A percentile compares a stretch with the other conserved stretches of the same genome.
Evolutionary conservation across 2,797 vertebrate genomes (phyloP).

Genomic region (Arnoldichthys spilopterus): DNA sequence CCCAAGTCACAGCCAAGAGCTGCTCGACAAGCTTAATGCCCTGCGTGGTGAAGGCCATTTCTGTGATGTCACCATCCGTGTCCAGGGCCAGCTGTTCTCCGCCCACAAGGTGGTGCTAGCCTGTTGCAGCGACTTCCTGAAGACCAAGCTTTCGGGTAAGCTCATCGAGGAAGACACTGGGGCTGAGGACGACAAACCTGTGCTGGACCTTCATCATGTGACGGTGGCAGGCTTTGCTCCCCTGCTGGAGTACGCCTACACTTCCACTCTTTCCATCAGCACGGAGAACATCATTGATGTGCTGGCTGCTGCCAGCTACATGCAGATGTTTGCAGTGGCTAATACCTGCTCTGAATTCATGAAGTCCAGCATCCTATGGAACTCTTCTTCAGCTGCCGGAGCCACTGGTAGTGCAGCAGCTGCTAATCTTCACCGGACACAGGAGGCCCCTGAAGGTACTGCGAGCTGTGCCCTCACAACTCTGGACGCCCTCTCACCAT

Average conservation of each 20-base stretch:
- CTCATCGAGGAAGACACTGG: constrained; percentile 81
- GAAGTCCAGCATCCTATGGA: constrained; percentile 99
- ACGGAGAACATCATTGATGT: constrained; percentile 99
- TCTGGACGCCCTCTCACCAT: constrained; percentile 90
- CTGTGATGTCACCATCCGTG: constrained; percentile 96
- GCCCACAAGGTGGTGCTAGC: constrained; percentile 99
- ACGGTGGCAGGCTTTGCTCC: constrained; percentile 93
- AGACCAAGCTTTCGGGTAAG: constrained; percentile 91
- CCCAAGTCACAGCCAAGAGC: constrained; percentile 87
- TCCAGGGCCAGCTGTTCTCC: constrained; percentile 97
- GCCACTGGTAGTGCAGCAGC: constrained; percentile 5
- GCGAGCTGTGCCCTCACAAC: constrained; percentile 89
- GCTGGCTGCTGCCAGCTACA: constrained; percentile 96
- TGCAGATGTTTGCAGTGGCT: constrained; percentile 97
- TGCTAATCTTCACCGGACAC: constrained; percentile 53
- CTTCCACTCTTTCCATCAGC: constrained; percentile 95
- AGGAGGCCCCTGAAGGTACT: constrained; percentile 82
- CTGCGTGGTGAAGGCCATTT: constrained; percentile 89
- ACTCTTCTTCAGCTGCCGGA: constrained; percentile 65
- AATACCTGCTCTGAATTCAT: constrained; percentile 98
- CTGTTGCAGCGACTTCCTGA: constrained; percentile 97
- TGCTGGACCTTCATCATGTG: constrained; percentile 87
- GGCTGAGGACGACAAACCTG: constrained; percentile 84
- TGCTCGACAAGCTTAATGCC: constrained; percentile 88
- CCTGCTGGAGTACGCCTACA: constrained; percentile 96